Conservation (phyloP, 2,888 invertebrate genomes). For the Bhutanitis thaidina region DNA sequence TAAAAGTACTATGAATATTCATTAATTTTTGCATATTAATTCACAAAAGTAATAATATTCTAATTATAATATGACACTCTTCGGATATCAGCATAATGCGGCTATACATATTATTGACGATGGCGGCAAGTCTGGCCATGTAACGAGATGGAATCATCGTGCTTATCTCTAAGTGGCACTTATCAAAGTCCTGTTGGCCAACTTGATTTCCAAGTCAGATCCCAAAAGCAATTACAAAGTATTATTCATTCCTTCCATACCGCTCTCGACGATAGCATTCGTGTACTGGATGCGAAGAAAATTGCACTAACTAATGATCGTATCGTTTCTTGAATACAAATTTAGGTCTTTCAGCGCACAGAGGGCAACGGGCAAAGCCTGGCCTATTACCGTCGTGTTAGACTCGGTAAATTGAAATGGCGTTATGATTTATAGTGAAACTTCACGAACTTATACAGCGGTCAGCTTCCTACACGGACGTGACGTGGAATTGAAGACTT, state of each 20-base stretch:
- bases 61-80: constrained; percentile 12
- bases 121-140: constrained; percentile 20
- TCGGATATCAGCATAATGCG: constrained; percentile 13
- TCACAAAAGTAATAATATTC: constrained; percentile 7
- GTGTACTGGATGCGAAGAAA: constrained; percentile 68
- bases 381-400: constrained; percentile 61
- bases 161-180: constrained; percentile 37
- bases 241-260: constrained; percentile 59
- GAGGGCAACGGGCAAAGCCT: constrained; percentile 42
- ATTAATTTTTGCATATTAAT: constrained; percentile 23
- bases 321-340: constrained; percentile 75
- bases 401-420: constrained; percentile 71
- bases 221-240: constrained; percentile 60
- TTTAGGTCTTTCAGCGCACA: constrained; percentile 67
- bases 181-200: constrained; percentile 46
- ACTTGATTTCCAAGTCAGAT: constrained; percentile 53
- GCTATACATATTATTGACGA: constrained; percentile 21
- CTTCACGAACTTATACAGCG: constrained; percentile 66
- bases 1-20: too few relatives aligned
- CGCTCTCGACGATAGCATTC: constrained; percentile 54
- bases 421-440: constrained; percentile 71
- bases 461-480: constrained; percentile 59
- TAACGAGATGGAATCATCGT: constrained; percentile 46
- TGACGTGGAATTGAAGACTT: constrained; percentile 52
- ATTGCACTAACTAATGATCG: constrained; percentile 75